phyloP scores from a whole-genome alignment of 2,113 vertebrate genomes.

The Sapayoa aenigma region DNA sequence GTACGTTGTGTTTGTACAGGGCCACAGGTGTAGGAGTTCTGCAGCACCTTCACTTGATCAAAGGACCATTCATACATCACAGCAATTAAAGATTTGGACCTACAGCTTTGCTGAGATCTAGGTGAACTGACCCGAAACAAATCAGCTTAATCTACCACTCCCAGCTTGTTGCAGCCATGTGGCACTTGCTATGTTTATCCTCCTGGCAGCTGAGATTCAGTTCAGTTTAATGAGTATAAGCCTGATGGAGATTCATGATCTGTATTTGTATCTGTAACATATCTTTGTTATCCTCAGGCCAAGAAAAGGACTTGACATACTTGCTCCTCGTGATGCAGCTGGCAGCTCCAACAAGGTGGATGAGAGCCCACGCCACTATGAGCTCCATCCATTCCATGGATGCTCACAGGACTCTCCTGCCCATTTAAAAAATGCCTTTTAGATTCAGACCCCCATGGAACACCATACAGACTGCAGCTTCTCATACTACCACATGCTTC shows the following conservation, averaged over 20 bases:
- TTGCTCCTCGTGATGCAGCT: background rate
- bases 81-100: background rate
- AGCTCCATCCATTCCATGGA: background rate
- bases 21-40: background rate
- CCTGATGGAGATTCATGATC: fast-evolving
- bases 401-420: background rate
- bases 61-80: background rate
- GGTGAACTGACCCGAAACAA: background rate
- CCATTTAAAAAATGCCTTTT: background rate
- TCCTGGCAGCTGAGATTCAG: background rate
- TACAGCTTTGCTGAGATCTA: background rate
- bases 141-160: background rate
- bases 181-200: background rate
- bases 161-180: background rate
- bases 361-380: fast-evolving
- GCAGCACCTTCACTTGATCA: background rate
- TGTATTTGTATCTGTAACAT: fast-evolving
- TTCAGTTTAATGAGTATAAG: background rate
- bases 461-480: background rate
- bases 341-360: background rate
- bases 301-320: background rate
- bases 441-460: background rate
- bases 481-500: background rate
- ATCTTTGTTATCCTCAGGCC: background rate
- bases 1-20: background rate